Evolutionary conservation across 1,140 invertebrate species (phyloP), one percentile per base, ranked within the genome.

Genomic region (Euglossa dilemma): DNA sequence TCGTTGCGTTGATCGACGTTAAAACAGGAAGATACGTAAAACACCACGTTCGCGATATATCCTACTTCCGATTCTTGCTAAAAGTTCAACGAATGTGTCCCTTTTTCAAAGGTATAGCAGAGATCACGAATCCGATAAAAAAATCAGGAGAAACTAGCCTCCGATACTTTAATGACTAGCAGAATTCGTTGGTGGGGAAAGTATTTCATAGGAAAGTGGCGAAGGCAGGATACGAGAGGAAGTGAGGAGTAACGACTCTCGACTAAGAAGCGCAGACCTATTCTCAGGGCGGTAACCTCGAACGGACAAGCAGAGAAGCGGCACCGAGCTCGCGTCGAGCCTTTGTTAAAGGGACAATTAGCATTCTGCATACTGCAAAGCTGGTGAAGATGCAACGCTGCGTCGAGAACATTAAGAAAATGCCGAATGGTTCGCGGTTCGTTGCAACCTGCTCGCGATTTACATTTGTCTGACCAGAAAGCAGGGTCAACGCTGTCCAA

Each of bases 321-420:
- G 57, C 61, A 64, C 52, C 8, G 61, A n/a, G 66, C 20, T 6
- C 20, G 14, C 45, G 50, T 74, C 73, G 78, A 71, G 47, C 81
- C 83, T 88, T 89, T 89, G 80, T 91, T 90, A 83, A 85, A 86
- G 70, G 83, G 84, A 91, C 85, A 91, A 90, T 91, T 90, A 87
- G 84, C 85, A 90, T 90, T 91, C 86, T 85, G 84, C 82, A 83
- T 87, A 90, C 61, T 84, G 85, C 14, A 74, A 43, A 72, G 82
- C 71, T 87, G 80, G 81, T 80, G 85, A 83, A 82, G 79, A 66
- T 54, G 83, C 72, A 77, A 50, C 70, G 71, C 69, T 83, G 80
- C 74, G 80, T 87, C 79, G 61, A 54, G 54, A 73, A 79, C 73
- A 80, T 66, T 66, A 83, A 67, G 64, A 82, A 80, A 86, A 77